Base-by-base conservation (phyloP, 2,113 vertebrate species). In the Leptocoma aspasia region DNA sequence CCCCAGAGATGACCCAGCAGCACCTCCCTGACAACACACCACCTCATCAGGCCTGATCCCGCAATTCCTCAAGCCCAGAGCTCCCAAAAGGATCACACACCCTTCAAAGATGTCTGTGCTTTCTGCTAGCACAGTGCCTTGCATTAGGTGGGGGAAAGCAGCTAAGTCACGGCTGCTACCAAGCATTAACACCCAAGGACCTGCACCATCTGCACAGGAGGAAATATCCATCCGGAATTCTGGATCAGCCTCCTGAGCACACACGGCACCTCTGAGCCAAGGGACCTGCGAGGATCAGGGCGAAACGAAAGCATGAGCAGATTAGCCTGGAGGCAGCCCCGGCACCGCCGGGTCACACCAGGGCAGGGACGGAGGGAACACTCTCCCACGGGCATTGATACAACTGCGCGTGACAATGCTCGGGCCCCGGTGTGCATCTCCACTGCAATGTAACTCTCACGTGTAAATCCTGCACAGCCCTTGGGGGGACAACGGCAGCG, bases 251-350 rank as follows among this genome's bases (percentile, higher is more conserved):
- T 94, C 77, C 71, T 22, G 71, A 88, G 90, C 86, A 3, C 92
- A 45, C 52, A 15, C 61, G 5, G 47, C 7, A 45, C 66, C 82
- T 64, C 45, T 9, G 78, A 93, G 90, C 57, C 87, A 31, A 71
- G 82, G 57, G 61, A 76, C 78, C 87, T 26, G 6, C 57, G 22
- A 60, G 87, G 70, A 70, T 90, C 94, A 83, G 76, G 80, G 76
- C 7, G 59, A 94, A 92, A 83, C 1, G 47, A 93, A 95, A 83
- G 64, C 80, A 1, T 18, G 92, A 95, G 86, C 90, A 73, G 90
- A 86, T 96, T 94, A 93, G 76, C 86, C 90, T 59, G 52, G 84
- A 92, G 89, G 22, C 89, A 73, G 45, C 50, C 82, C 85, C 59
- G 4, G 88, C 85, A 24, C 28, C 1, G 0, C 33, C 11, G 1